Base-by-base conservation (phyloP, 2,113 vertebrate species). In the Bungarus multicinctus region DNA sequence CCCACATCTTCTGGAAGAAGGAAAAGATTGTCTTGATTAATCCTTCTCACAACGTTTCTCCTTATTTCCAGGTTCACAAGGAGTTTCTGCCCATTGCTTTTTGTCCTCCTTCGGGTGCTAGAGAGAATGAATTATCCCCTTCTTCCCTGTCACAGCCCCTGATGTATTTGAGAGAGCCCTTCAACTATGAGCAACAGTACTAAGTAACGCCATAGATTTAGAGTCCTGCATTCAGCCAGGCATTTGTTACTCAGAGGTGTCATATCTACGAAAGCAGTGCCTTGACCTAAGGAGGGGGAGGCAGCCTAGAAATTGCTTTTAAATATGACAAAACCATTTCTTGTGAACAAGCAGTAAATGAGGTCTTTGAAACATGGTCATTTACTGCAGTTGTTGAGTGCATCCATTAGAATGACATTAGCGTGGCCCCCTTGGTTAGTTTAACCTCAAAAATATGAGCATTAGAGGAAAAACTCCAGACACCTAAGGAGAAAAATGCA, bases 231-330 rank as follows among this genome's bases (percentile, higher is more conserved):
- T 23, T 60, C 43, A 6, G 55, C 10, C 23, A 5, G 9, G 18
- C 30, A 8, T 94, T 95, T 89, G 86, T 89, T 89, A 11, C 86
- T 92, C 60, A 54, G 57, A 85, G 74, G 93, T 92, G 93, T 91
- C 92, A 54, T 2, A 12, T 25, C 96, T 57, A 86, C 93, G 4
- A 43, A 88, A 6, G 3, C 23, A 64, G 86, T 3, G 0, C 0
- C 64, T 57, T 88, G 34, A 53, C 43, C n/a, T 8, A 54, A 45
- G 53, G 20, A 3, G 47, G 47, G 91, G 93, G 88, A 91, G 69
- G 81, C 90, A 92, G 85, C 45, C 90, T n/a, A 7, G 91, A 91
- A 95, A 95, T 94, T 43, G 89, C 50, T 39, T 94, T 94, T 95
- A 92, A 93, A 90, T 94, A 39, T 5, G 81, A 95, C 88, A 39